A percentile compares a stretch with the other conserved stretches of the same genome.
Conservation (phyloP, 2,797 vertebrate genomes). For the Muraenolepis orangiensis region DNA sequence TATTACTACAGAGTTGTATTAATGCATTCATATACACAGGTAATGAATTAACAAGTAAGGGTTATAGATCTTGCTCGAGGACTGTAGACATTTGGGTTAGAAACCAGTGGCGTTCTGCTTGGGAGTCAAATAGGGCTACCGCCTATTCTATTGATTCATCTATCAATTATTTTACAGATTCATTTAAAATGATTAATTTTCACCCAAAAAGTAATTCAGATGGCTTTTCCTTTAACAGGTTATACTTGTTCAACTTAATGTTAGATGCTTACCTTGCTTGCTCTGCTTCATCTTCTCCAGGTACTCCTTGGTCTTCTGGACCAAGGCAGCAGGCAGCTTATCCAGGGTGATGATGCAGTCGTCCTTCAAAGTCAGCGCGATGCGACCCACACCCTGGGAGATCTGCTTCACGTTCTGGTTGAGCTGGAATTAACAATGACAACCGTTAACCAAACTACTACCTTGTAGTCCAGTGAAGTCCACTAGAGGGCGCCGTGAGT, state of each 20-base stretch:
- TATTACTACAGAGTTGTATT: not conserved
- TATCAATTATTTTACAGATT: no score
- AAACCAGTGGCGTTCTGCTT: not conserved
- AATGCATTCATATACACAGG: not conserved
- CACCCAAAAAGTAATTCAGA: no score
- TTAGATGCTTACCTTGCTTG: slow-evolving; percentile 81
- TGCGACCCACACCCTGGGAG: slow-evolving; percentile 71
- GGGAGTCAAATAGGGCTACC: not conserved
- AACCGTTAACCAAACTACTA: no score
- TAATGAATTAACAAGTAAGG: not conserved
- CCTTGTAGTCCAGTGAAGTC: no score
- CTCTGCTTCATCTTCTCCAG: slow-evolving; percentile 86
- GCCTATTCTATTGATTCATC: no score
- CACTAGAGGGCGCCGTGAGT: no score
- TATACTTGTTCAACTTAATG: no score
- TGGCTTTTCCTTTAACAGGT: no score
- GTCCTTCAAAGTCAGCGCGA: slow-evolving; percentile 88
- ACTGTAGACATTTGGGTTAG: no score
- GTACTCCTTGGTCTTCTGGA: slow-evolving; percentile 86
- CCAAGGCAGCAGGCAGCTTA: slow-evolving; percentile 77
- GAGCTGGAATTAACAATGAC: slow-evolving; percentile 70
- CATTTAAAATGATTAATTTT: no score
- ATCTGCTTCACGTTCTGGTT: slow-evolving; percentile 94
- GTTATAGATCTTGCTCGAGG: not conserved
- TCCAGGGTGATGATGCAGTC: slow-evolving; percentile 84